These are phyloP conservation scores for Drosophila putrida DNA, from an alignment of 2,888 invertebrate genomes.

Conservation along the genomic window DNA sequence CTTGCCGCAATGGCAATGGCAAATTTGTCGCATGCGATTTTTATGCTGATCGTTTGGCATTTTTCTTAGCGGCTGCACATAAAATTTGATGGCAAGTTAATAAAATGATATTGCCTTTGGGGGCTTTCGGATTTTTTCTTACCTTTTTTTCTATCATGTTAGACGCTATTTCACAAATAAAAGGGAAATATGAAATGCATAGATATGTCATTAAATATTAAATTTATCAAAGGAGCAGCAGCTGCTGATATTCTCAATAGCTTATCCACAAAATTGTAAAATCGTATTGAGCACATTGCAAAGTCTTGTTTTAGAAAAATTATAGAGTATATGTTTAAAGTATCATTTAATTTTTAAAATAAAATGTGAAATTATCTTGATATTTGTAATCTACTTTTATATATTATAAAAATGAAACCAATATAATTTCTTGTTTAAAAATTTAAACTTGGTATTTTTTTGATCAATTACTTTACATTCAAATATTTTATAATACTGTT, in stretches of 20 bases:
- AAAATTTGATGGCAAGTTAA: constrained; percentile 69
- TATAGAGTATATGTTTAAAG: no score
- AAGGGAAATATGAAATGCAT: background rate
- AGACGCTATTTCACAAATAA: constrained; percentile 9
- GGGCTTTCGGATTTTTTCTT: constrained; percentile 3
- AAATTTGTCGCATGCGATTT: constrained; percentile 79
- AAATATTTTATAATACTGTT: no score
- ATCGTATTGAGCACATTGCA: background rate
- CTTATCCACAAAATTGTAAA: constrained; percentile 2
- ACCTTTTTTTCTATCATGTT: constrained; percentile 21
- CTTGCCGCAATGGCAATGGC: constrained; percentile 33
- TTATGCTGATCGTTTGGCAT: constrained; percentile 67
- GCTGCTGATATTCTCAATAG: constrained; percentile 1
- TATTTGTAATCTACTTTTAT: no score
- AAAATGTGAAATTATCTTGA: no score
- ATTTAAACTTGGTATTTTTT: no score
- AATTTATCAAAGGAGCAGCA: background rate
- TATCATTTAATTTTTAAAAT: no score
- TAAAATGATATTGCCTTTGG: constrained; percentile 66
- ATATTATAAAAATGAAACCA: no score
- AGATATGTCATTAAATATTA: background rate
- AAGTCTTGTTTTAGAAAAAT: no score
- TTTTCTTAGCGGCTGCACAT: constrained; percentile 51
- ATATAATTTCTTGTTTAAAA: no score
- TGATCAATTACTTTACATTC: no score